Conservation (phyloP, 2,888 invertebrate species). For the Myathropa florea region DNA sequence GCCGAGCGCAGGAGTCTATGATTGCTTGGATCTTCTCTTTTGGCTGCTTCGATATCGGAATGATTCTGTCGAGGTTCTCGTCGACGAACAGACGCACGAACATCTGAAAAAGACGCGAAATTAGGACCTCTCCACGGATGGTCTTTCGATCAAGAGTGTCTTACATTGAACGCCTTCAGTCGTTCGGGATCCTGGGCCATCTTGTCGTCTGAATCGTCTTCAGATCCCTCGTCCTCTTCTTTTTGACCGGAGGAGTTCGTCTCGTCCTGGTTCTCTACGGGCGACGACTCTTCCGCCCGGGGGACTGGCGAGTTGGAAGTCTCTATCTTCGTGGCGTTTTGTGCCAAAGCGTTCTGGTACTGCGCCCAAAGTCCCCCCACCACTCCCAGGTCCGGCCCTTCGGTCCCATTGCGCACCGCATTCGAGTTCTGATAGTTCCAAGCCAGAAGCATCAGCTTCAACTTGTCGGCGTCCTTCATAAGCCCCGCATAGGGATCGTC, state of each 20-base stretch:
- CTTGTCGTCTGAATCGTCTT: constrained; percentile 95
- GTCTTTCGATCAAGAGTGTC: constrained; percentile 75
- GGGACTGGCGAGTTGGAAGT: constrained; percentile 80
- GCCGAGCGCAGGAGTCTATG: constrained; percentile 97
- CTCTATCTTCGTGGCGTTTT: constrained; percentile 82
- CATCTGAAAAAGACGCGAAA: constrained; percentile 86
- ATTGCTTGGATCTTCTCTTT: constrained; percentile 99
- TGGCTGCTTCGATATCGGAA: constrained; percentile 98
- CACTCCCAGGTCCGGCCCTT: constrained; percentile 80
- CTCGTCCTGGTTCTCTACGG: constrained; percentile 86
- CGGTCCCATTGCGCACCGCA: constrained; percentile 84
- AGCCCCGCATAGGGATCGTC: constrained; percentile 79
- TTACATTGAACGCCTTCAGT: constrained; percentile 97
- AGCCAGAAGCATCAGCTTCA: constrained; percentile 93
- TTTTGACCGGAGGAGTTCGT: constrained; percentile 94
- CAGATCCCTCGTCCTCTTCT: constrained; percentile 90
- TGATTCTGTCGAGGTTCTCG: constrained; percentile 97
- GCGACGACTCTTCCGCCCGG: constrained; percentile 84
- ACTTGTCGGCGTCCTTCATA: constrained; percentile 92
- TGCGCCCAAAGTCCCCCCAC: constrained; percentile 93
- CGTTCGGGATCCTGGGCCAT: constrained; percentile 95
- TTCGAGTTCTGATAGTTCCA: constrained; percentile 93
- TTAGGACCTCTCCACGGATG: background rate
- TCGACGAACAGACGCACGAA: constrained; percentile 98
- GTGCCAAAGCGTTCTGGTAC: constrained; percentile 89